A percentile compares a stretch with the other conserved stretches of the same genome.
phyloP scores from a whole-genome alignment of 2,888 invertebrate species.

The Xestia rhomboidea region DNA sequence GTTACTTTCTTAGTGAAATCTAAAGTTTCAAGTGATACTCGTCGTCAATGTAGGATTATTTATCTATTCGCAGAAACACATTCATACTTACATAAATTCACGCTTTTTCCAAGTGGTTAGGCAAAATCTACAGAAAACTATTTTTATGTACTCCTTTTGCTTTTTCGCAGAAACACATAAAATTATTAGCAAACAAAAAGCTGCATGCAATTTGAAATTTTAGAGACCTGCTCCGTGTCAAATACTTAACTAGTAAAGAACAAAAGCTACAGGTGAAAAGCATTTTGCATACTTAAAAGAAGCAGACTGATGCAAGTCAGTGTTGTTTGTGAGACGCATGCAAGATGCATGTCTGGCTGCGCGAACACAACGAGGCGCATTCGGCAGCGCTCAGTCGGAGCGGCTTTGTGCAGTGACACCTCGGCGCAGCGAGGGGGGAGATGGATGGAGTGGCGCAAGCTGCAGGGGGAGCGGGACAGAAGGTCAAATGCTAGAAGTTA shows the following conservation, averaged over 20 bases:
- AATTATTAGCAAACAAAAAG: neutral
- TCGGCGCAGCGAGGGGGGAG: conserved; percentile 4
- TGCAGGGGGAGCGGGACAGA: conserved; percentile 17
- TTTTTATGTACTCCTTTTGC: neutral
- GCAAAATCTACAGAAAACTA: neutral
- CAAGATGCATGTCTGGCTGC: conserved; percentile 39
- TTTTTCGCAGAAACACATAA: neutral
- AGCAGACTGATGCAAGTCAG: conserved; percentile 6
- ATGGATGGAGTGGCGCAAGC: neutral
- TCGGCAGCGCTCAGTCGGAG: neutral
- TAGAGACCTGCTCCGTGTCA: neutral
- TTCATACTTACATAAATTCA: neutral
- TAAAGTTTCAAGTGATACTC: neutral
- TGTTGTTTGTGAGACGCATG: conserved; percentile 17
- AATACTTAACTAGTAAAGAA: neutral
- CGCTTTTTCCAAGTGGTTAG: neutral
- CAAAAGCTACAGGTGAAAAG: neutral
- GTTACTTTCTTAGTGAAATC: neutral
- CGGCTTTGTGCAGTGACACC: conserved; percentile 43
- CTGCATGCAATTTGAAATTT: neutral
- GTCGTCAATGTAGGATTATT: neutral
- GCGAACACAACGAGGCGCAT: conserved; percentile 34
- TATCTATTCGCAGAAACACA: neutral
- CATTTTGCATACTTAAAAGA: conserved; percentile 1
- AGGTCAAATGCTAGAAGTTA: neutral